A percentile compares a stretch with the other conserved stretches of the same genome.
Evolutionary conservation across 2,113 vertebrate genomes (phyloP).

Genomic region (Arenaria interpres): DNA sequence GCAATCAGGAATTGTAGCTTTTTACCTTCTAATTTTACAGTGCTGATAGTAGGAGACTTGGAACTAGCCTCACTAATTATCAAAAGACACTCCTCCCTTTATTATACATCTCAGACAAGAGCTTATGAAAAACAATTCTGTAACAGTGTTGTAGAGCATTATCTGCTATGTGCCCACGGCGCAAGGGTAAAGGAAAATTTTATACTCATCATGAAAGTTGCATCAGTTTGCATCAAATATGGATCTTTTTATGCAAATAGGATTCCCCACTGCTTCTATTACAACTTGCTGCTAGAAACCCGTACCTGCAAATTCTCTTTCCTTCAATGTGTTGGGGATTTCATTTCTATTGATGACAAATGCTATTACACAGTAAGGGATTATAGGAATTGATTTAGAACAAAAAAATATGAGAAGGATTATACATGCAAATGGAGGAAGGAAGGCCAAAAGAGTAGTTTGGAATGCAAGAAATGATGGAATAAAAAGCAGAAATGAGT

Average conservation of each 20-base stretch:
- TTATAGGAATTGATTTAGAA: slow-evolving; percentile 51
- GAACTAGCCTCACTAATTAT: slow-evolving; percentile 12
- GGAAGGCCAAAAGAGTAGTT: not conserved
- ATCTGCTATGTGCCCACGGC: not conserved
- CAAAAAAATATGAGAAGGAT: slow-evolving; percentile 42
- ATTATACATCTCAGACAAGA: not conserved
- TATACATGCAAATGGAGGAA: slow-evolving; percentile 37
- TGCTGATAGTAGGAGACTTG: not conserved
- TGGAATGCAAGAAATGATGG: not conserved
- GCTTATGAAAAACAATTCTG: slow-evolving; percentile 7
- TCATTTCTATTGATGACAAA: slow-evolving; percentile 59
- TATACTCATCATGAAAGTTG: not conserved
- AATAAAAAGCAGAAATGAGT: slow-evolving; percentile 12
- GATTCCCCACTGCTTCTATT: slow-evolving; percentile 50
- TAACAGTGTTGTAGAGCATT: not conserved
- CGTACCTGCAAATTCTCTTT: slow-evolving; percentile 44
- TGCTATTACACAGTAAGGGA: slow-evolving; percentile 46
- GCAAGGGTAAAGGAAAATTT: not conserved
- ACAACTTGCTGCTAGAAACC: slow-evolving; percentile 30
- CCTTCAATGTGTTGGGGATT: slow-evolving; percentile 14
- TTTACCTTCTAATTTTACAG: not conserved
- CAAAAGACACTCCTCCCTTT: not conserved
- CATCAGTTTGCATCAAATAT: slow-evolving; percentile 28
- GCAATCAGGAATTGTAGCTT: not conserved
- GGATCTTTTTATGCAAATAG: slow-evolving; percentile 49